These are phyloP conservation scores for Apocheima hispidaria DNA, from an alignment of 2,888 invertebrate species.

Conservation along the genomic window DNA sequence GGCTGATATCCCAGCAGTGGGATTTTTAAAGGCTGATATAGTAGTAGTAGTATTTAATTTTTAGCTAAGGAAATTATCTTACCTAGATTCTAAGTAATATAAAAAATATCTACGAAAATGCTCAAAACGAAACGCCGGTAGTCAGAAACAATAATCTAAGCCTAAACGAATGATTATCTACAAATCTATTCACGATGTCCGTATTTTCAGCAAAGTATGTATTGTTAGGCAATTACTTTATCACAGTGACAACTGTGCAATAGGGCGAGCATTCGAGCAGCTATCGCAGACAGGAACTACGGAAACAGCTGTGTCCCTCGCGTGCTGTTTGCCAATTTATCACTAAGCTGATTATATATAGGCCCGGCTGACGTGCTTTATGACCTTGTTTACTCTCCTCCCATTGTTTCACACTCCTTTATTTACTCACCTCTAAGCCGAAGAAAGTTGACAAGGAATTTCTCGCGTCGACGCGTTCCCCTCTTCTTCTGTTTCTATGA, in stretches of 20 bases:
- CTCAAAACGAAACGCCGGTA: too few species aligned
- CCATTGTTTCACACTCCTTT: conserved; percentile 74
- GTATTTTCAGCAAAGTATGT: neutral
- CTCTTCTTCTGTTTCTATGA: conserved; percentile 23
- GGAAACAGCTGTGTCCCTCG: conserved; percentile 83
- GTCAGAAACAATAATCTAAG: too few species aligned
- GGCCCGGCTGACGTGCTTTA: conserved; percentile 82
- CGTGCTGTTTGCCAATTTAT: conserved; percentile 86
- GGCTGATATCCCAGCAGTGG: too few species aligned
- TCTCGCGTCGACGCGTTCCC: conserved; percentile 51
- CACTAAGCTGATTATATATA: conserved; percentile 86
- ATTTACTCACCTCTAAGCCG: conserved; percentile 71
- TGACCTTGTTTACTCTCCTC: conserved; percentile 79
- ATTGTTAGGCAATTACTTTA: conserved; percentile 19
- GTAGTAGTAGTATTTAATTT: too few species aligned
- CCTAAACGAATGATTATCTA: too few species aligned
- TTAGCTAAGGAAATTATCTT: too few species aligned
- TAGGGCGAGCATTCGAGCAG: conserved; percentile 37
- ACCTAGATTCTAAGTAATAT: too few species aligned
- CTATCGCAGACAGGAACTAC: conserved; percentile 49
- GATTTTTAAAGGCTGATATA: too few species aligned
- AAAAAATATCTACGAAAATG: too few species aligned
- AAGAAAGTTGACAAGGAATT: conserved; percentile 44
- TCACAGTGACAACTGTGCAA: conserved; percentile 26
- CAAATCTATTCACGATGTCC: neutral